Conservation (phyloP, 2,797 vertebrate genomes). For the Poecilia velifera region DNA sequence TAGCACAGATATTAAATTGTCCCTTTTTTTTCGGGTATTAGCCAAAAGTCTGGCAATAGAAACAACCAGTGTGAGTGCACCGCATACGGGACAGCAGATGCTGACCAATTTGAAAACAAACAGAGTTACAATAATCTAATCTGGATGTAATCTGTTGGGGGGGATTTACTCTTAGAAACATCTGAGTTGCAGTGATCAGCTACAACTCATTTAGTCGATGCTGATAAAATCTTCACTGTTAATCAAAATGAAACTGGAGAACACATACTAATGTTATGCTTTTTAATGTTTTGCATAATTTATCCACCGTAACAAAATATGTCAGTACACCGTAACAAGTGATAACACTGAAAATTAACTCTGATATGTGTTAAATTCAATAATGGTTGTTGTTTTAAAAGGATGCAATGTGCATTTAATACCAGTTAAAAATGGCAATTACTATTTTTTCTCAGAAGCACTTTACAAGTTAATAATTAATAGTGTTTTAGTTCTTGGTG, state of each 20-base stretch:
- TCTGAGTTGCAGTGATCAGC: background rate
- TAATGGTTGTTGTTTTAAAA: background rate
- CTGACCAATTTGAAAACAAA: background rate
- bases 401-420: background rate
- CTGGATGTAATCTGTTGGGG: background rate
- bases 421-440: background rate
- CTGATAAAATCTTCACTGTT: background rate
- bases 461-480: background rate
- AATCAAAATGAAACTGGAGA: background rate
- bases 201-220: background rate
- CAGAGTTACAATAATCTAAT: background rate
- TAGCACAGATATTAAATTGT: background rate
- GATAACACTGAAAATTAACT: background rate
- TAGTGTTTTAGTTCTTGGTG: background rate
- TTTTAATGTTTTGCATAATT: background rate
- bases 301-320: background rate
- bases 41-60: background rate
- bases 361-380: background rate
- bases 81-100: background rate
- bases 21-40: background rate
- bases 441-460: background rate
- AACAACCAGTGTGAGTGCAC: background rate
- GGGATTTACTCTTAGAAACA: background rate
- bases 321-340: background rate
- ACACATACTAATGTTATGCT: background rate